Base-by-base conservation (phyloP, 2,888 invertebrate species). In the Hirtodrosophila cameraria region DNA sequence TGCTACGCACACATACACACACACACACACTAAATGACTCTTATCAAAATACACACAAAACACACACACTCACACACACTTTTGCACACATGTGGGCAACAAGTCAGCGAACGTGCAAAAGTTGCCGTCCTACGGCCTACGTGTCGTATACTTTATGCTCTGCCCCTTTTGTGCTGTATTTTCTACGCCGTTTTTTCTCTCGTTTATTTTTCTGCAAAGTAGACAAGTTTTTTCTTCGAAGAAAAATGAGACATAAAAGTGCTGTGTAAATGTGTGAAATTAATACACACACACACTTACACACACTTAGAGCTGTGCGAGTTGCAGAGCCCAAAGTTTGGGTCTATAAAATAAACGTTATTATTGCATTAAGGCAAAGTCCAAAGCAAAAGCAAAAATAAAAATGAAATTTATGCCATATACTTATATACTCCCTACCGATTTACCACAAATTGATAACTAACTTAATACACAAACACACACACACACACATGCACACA, bases 231-330 rank as follows among this genome's bases (percentile, higher is more conserved):
- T 48, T n/a, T 45, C 27, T 50, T 42, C 41, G 30, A 66, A 71
- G 72, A 70, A 70, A 70, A 72, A 72, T 75, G 69, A 70, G 67
- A 77, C 75, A 75, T 60, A 80, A 80, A 79, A 77, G 77, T 80
- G 73, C 70, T 77, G 77, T 70, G 77, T 75, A 79, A 79, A 80
- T 80, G 79, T 80, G 80, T 65, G 80, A 80, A 80, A 80, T 77
- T 75, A 80, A 78, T 71, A 77, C 75, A 62, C 67, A 54, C 49
- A 55, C 58, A 61, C 53, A 43, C 57, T 43, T 55, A 55, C 43
- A 42, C 42, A 41, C 33, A 39, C 25, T 11, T 31, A 35, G 39
- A 61, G 39, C 57, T 57, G 35, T 16, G 41, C 18, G 27, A 16
- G 31, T 4, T 57, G 25, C 18, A 46, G 13, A 23, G 38, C n/a